Evolutionary conservation across 2,113 vertebrate genomes (phyloP).

Genomic region (Sylvilagus bachmani): DNA sequence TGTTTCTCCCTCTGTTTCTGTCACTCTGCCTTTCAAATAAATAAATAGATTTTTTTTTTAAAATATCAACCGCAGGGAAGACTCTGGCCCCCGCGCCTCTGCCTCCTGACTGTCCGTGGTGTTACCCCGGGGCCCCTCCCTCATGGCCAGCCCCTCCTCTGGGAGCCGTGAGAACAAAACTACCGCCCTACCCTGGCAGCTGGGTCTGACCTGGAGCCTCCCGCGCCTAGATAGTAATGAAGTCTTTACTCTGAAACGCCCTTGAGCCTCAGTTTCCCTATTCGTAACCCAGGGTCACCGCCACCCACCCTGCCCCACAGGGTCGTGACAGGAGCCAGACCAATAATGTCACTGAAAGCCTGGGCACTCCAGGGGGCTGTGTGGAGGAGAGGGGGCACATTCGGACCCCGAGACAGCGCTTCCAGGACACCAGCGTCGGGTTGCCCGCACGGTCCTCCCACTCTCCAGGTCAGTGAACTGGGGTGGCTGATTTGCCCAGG

Average conservation of each 20-base stretch:
- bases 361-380: neutral
- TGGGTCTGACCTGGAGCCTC: neutral
- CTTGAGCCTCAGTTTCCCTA: neutral
- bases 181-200: neutral
- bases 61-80: too few relatives aligned
- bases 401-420: neutral
- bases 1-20: too few relatives aligned
- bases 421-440: neutral
- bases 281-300: neutral
- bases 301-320: neutral
- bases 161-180: neutral
- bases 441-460: neutral
- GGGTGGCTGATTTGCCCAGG: neutral
- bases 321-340: neutral
- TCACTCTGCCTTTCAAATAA: too few relatives aligned
- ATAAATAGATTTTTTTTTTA: too few relatives aligned
- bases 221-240: neutral
- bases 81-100: too few relatives aligned
- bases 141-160: neutral
- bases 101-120: neutral
- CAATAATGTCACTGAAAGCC: neutral
- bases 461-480: neutral
- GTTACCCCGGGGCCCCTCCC: rapidly evolving
- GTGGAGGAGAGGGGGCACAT: rapidly evolving
- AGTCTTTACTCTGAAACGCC: neutral